These are phyloP conservation scores for Ophiothrix spiculata DNA, from an alignment of 35 echinoderm and acorn worm species.

Conservation along the genomic window DNA sequence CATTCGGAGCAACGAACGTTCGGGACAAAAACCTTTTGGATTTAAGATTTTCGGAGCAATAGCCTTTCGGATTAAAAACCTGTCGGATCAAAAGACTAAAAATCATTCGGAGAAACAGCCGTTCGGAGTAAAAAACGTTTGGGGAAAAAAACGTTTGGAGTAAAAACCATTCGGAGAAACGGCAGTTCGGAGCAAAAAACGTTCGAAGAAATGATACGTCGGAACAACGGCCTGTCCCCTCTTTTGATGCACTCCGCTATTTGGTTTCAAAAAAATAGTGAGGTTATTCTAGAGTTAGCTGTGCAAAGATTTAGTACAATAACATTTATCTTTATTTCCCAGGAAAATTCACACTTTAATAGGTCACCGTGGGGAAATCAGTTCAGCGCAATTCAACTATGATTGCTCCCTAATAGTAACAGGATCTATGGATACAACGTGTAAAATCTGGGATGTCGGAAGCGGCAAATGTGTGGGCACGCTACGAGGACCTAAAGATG, in stretches of 20 bases:
- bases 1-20: no score
- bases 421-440: slow-evolving; percentile 97
- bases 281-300: background rate
- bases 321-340: slow-evolving; percentile 6
- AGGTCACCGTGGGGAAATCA: slow-evolving; percentile 94
- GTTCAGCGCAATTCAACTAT: slow-evolving; percentile 96
- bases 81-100: no score
- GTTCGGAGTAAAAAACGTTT: no score
- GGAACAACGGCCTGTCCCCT: no score
- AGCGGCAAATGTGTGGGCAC: slow-evolving; percentile 89
- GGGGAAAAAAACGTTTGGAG: no score
- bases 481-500: slow-evolving; percentile 88
- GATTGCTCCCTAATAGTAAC: slow-evolving; percentile 94
- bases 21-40: no score
- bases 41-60: no score
- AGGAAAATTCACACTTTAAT: slow-evolving; percentile 91
- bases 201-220: no score
- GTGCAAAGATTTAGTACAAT: background rate
- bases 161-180: no score
- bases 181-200: no score
- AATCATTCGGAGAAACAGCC: no score
- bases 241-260: background rate
- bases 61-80: no score
- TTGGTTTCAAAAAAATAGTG: background rate
- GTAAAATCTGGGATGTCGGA: slow-evolving; percentile 85